Evolutionary conservation across 2,113 vertebrate genomes (phyloP).

Genomic region (Callithrix jacchus): DNA sequence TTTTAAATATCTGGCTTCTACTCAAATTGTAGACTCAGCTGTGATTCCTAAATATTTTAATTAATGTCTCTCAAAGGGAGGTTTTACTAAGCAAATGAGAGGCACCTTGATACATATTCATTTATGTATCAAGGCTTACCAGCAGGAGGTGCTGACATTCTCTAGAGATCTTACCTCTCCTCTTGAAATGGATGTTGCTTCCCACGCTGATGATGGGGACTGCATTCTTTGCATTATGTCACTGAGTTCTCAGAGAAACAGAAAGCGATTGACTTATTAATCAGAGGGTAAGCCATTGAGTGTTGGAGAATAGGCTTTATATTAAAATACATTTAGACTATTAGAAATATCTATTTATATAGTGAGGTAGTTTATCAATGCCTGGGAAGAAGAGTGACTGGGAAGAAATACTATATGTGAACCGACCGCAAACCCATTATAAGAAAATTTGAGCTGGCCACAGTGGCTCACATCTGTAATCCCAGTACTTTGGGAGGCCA

Average conservation of each 20-base stretch:
- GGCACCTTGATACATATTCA: conserved; percentile 46
- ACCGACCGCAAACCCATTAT: neutral
- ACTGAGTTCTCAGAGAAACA: neutral
- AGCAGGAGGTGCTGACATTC: neutral
- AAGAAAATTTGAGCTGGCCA: neutral
- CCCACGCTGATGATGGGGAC: neutral
- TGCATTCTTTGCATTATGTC: neutral
- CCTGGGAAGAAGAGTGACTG: neutral
- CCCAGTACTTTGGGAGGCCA: too few species aligned
- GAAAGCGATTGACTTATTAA: neutral
- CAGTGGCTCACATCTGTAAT: too few species aligned
- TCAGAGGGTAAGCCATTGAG: neutral
- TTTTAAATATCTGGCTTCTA: conserved; percentile 53
- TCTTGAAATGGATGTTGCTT: neutral
- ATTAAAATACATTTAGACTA: neutral
- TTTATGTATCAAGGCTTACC: conserved; percentile 49
- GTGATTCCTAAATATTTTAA: conserved; percentile 68
- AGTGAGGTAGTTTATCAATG: conserved; percentile 5
- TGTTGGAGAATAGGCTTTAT: conserved; percentile 12
- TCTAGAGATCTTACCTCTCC: neutral
- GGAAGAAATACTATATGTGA: neutral
- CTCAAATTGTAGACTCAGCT: conserved; percentile 62
- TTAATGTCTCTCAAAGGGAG: conserved; percentile 57
- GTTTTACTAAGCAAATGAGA: conserved; percentile 59
- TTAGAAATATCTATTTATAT: conserved; percentile 19